Percentiles rank a stretch among this genome's conserved stretches.
phyloP scores from a whole-genome alignment of 2,797 vertebrate genomes.

The Rhincodon typus region DNA sequence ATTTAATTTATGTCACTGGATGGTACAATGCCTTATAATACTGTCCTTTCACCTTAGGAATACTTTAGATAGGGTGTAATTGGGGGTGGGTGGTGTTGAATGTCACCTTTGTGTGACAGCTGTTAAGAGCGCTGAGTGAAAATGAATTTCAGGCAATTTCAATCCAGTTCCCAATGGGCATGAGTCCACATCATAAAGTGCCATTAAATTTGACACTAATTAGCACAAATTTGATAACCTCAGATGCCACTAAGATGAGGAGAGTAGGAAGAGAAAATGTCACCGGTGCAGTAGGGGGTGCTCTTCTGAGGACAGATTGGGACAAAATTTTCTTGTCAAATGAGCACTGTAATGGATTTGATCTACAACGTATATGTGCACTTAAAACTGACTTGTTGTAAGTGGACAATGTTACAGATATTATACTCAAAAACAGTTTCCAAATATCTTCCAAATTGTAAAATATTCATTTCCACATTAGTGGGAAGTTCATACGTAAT shows the following conservation, averaged over 20 bases:
- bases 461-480: not conserved
- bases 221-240: conserved; percentile 38
- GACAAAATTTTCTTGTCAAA: not conserved
- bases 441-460: not conserved
- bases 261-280: conserved; percentile 17
- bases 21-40: not conserved
- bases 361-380: not conserved
- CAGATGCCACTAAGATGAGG: conserved; percentile 29
- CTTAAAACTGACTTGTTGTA: not conserved
- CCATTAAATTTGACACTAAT: conserved; percentile 38
- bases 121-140: conserved; percentile 36
- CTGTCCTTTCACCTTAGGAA: conserved; percentile 24
- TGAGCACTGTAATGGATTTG: not conserved
- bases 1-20: conserved; percentile 31
- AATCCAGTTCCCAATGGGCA: conserved; percentile 34
- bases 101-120: conserved; percentile 33
- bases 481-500: not conserved
- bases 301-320: not conserved
- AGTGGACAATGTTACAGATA: not conserved
- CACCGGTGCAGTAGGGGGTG: conserved; percentile 12
- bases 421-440: conserved; percentile 1
- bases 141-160: conserved; percentile 38
- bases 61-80: too few species aligned
- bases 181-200: conserved; percentile 37
- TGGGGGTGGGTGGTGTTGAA: not conserved